Evolutionary conservation across 2,888 invertebrate genomes (phyloP).

Genomic region (Teleogryllus oceanicus): DNA sequence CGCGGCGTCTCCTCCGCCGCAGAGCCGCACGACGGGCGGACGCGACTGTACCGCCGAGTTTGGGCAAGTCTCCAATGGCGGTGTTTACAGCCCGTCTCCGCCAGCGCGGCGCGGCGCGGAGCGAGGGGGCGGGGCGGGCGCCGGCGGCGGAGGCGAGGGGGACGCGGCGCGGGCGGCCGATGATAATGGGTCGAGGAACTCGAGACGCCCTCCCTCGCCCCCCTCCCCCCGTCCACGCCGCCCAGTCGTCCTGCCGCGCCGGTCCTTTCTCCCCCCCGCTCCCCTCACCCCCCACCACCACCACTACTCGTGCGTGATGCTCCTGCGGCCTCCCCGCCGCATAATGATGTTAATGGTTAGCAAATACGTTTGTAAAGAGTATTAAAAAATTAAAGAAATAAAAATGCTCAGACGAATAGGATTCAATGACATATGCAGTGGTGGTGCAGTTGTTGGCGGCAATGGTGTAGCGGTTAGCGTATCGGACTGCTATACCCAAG

Average conservation of each 20-base stretch:
- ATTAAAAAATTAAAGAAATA: no score
- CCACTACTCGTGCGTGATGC: no score
- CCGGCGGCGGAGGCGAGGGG: not conserved
- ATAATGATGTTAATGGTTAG: no score
- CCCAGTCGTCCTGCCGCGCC: not conserved
- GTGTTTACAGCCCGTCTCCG: not conserved
- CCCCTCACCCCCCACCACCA: no score
- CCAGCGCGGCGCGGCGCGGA: not conserved
- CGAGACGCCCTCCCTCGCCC: not conserved
- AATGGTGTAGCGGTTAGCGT: no score
- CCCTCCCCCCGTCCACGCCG: not conserved
- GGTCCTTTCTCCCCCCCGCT: not conserved
- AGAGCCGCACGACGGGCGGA: not conserved
- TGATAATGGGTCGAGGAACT: conserved; percentile 10
- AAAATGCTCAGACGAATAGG: no score
- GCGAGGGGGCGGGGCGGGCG: not conserved
- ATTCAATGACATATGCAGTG: no score
- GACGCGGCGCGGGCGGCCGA: not conserved
- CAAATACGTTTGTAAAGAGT: no score
- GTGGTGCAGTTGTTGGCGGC: no score
- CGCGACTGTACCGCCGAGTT: conserved; percentile 18
- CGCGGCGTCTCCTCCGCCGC: no score
- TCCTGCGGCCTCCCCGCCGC: no score
- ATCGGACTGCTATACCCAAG: no score
- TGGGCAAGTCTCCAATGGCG: conserved; percentile 18